These are phyloP conservation scores for Apodemia mormo DNA, from an alignment of 2,888 invertebrate species.

Conservation along the genomic window DNA sequence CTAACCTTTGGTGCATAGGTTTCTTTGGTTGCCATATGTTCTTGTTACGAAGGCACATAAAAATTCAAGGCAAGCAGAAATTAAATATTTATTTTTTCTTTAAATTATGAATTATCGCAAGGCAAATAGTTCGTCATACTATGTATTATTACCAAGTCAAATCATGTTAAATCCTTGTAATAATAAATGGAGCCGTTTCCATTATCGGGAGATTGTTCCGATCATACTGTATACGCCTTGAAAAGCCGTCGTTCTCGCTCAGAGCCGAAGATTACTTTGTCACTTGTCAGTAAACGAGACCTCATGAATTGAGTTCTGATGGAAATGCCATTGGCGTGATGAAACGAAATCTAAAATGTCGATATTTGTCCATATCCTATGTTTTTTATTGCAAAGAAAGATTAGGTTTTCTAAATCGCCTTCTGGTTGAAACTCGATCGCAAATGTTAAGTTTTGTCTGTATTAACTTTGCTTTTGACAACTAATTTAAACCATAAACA, in stretches of 20 bases:
- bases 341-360: neutral
- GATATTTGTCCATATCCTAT: neutral
- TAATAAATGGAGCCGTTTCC: constrained; percentile 11
- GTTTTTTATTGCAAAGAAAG: neutral
- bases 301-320: neutral
- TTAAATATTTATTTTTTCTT: no score
- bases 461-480: no score
- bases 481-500: no score
- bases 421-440: no score
- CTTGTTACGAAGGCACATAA: no score
- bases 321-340: neutral
- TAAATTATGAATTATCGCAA: no score
- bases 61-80: no score
- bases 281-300: neutral
- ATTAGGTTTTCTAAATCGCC: no score
- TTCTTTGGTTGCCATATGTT: no score
- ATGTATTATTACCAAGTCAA: neutral
- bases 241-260: neutral
- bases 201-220: neutral
- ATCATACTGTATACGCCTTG: neutral
- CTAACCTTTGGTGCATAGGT: no score
- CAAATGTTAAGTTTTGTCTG: no score
- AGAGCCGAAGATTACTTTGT: neutral
- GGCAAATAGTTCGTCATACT: no score
- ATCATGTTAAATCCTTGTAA: neutral